Evolutionary conservation across 2,797 vertebrate genomes (phyloP).

Genomic region (Hydrocynus forskahlii): DNA sequence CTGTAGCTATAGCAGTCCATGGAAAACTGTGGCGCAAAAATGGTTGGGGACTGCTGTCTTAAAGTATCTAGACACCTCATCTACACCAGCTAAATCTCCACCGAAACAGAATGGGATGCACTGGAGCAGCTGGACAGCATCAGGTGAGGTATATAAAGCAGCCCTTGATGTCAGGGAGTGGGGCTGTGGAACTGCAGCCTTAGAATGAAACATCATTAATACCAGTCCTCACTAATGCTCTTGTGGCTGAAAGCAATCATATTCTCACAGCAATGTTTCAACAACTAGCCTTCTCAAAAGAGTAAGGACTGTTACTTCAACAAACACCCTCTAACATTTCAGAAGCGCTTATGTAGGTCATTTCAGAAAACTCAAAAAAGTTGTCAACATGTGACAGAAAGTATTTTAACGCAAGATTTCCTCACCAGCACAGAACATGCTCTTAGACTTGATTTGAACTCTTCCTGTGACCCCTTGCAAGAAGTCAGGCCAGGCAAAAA

Average conservation of each 20-base stretch:
- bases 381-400: not conserved
- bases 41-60: too few relatives aligned
- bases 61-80: too few relatives aligned
- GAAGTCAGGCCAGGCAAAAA: conserved; percentile 97
- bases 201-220: not conserved
- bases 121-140: too few relatives aligned
- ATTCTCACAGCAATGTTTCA: not conserved
- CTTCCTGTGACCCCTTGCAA: conserved; percentile 87
- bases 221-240: not conserved
- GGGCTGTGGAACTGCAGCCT: too few relatives aligned
- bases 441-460: conserved; percentile 89
- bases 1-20: too few relatives aligned
- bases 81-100: too few relatives aligned
- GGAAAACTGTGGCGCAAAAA: too few relatives aligned
- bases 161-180: too few relatives aligned
- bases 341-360: not conserved
- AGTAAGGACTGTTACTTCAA: not conserved
- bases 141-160: too few relatives aligned
- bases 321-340: too few relatives aligned
- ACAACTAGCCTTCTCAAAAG: not conserved
- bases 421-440: conserved; percentile 94
- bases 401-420: not conserved
- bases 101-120: too few relatives aligned
- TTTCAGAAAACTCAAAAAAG: not conserved
- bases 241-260: not conserved